Evolutionary conservation across 2,113 vertebrate species (phyloP).

Genomic region (Carassius gibelio): DNA sequence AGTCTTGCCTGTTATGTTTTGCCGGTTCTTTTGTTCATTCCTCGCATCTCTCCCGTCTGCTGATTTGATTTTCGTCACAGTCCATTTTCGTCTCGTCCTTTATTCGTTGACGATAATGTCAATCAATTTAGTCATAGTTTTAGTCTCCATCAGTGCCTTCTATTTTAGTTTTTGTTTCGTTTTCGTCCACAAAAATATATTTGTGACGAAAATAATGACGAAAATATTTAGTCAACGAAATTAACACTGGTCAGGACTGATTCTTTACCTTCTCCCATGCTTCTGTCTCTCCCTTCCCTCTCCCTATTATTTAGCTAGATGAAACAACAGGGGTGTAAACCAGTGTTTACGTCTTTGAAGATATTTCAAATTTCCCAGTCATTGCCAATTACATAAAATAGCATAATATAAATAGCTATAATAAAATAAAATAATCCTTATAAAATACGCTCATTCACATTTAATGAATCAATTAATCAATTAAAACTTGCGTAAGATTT

Average conservation of each 20-base stretch:
- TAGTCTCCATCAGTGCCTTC: too few relatives aligned
- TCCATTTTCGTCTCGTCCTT: too few relatives aligned
- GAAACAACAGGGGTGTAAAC: background rate
- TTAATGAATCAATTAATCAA: background rate
- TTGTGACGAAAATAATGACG: too few relatives aligned
- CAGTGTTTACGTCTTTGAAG: background rate
- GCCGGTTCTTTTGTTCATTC: too few relatives aligned
- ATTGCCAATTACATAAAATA: background rate
- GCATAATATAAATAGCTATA: background rate
- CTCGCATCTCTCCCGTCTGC: too few relatives aligned
- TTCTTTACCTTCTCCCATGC: background rate
- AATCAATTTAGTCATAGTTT: too few relatives aligned
- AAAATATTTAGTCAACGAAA: too few relatives aligned
- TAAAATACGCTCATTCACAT: background rate
- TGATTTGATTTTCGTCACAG: too few relatives aligned
- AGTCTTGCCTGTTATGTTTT: too few relatives aligned
- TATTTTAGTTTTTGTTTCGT: too few relatives aligned
- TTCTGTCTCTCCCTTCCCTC: background rate
- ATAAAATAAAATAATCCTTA: background rate
- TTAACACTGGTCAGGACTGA: constrained; percentile 1
- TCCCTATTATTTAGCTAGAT: background rate
- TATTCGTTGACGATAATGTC: too few relatives aligned
- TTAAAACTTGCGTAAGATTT: background rate
- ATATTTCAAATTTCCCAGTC: background rate
- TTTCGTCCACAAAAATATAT: too few relatives aligned